phyloP scores from a whole-genome alignment of 2,888 invertebrate genomes.

The Mythimna lalbum region DNA sequence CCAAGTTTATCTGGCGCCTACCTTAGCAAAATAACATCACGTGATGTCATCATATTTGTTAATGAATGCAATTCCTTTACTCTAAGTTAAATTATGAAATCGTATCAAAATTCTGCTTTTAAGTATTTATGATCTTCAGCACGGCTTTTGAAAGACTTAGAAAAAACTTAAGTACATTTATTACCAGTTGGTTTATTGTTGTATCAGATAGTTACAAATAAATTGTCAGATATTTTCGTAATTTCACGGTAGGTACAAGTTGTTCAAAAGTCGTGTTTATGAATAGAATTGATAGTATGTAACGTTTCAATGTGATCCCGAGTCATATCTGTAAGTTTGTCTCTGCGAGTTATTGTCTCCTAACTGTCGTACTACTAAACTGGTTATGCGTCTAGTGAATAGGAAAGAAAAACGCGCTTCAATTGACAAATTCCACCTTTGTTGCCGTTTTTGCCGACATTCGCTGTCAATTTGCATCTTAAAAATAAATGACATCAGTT shows the following conservation, averaged over 20 bases:
- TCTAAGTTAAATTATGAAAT: slow-evolving; percentile 54
- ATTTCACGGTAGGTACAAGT: slow-evolving; percentile 20
- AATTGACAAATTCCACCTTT: not conserved
- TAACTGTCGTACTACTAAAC: slow-evolving; percentile 43
- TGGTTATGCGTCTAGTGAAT: slow-evolving; percentile 43
- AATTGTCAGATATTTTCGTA: slow-evolving; percentile 31
- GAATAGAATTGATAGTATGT: slow-evolving; percentile 51
- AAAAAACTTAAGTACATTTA: slow-evolving; percentile 42
- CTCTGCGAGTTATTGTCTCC: slow-evolving; percentile 53
- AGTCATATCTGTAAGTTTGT: slow-evolving; percentile 73
- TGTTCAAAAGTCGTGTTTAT: slow-evolving; percentile 47
- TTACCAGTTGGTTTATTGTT: slow-evolving; percentile 35
- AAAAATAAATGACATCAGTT: not conserved
- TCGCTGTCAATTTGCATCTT: not conserved
- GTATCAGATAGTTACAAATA: slow-evolving; percentile 21
- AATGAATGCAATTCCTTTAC: slow-evolving; percentile 44
- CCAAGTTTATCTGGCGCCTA: no score
- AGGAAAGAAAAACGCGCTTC: slow-evolving; percentile 18
- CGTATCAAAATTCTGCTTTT: slow-evolving; percentile 50
- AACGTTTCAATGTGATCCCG: slow-evolving; percentile 67
- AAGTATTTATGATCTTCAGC: slow-evolving; percentile 47
- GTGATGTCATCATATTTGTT: slow-evolving; percentile 60
- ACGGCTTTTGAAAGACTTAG: slow-evolving; percentile 48
- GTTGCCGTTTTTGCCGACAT: not conserved
- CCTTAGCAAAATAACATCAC: slow-evolving; percentile 21